Percentiles rank a stretch among this genome's conserved stretches.
These are phyloP conservation scores for Montipora capricornis DNA, from an alignment of 64 coral and sea anemone species.

Conservation along the genomic window DNA sequence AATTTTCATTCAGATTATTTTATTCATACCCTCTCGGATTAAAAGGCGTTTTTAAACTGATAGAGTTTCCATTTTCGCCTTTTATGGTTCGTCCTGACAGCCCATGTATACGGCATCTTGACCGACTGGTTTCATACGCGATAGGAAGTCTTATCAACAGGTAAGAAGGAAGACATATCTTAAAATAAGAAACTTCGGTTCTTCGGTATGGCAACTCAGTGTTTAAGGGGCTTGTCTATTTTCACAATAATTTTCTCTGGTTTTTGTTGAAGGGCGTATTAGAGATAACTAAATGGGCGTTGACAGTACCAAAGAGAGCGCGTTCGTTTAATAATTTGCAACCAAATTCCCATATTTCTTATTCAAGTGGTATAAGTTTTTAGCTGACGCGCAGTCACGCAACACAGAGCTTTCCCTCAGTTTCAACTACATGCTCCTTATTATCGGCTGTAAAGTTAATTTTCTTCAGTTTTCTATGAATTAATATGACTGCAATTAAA, in stretches of 20 bases:
- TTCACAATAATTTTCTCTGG: neutral
- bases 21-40: neutral
- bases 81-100: neutral
- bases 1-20: neutral
- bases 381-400: no score
- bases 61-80: neutral
- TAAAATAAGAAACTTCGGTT: neutral
- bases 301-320: no score
- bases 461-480: no score
- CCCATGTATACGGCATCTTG: neutral
- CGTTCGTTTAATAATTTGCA: no score
- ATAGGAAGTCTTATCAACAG: neutral
- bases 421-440: no score
- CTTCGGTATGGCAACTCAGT: no score
- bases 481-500: no score
- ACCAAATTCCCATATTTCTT: neutral
- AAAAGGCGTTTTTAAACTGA: neutral
- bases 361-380: no score
- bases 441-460: no score
- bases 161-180: neutral
- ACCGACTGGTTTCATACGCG: neutral
- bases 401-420: no score
- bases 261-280: neutral
- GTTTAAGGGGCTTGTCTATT: neutral
- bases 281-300: neutral